phyloP scores from a whole-genome alignment of 1,140 invertebrate genomes.

The Matsumurasca onukii region DNA sequence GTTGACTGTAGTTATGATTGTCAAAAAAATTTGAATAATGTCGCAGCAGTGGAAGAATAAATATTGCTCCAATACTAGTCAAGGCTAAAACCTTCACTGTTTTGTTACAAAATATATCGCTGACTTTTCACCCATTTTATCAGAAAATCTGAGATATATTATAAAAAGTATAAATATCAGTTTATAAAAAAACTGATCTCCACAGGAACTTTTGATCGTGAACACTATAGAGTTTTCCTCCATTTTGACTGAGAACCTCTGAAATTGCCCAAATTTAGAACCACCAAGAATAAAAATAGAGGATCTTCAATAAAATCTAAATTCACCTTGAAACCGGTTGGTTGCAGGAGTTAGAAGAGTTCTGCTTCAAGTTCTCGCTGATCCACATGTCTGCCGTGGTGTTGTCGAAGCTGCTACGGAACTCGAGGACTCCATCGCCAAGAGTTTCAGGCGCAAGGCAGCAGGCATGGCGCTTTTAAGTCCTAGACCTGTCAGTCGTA shows the following conservation, averaged over 20 bases:
- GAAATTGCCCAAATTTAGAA: neutral
- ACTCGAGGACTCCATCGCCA: constrained; percentile 60
- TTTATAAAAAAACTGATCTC: neutral
- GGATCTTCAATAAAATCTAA: constrained; percentile 26
- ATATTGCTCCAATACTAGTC: no score
- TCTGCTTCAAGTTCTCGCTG: constrained; percentile 60
- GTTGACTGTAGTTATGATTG: no score
- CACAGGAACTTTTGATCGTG: neutral
- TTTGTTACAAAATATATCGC: no score
- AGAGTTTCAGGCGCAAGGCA: constrained; percentile 62
- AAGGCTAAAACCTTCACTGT: no score
- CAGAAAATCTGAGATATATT: no score
- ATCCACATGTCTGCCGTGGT: constrained; percentile 71
- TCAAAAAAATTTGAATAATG: no score
- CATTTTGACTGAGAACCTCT: neutral
- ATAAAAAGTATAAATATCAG: no score
- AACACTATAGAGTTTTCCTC: neutral
- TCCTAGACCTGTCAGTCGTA: no score
- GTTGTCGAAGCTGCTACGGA: constrained; percentile 61
- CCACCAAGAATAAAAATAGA: neutral
- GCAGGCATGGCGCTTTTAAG: constrained; percentile 63
- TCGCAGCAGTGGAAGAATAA: no score
- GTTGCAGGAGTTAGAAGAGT: constrained; percentile 59
- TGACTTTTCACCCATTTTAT: no score
- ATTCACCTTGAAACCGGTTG: no score